Percentiles rank a stretch among this genome's conserved stretches.
These are phyloP conservation scores for Anoura caudifer DNA, from an alignment of 2,113 vertebrate genomes.

Conservation along the genomic window DNA sequence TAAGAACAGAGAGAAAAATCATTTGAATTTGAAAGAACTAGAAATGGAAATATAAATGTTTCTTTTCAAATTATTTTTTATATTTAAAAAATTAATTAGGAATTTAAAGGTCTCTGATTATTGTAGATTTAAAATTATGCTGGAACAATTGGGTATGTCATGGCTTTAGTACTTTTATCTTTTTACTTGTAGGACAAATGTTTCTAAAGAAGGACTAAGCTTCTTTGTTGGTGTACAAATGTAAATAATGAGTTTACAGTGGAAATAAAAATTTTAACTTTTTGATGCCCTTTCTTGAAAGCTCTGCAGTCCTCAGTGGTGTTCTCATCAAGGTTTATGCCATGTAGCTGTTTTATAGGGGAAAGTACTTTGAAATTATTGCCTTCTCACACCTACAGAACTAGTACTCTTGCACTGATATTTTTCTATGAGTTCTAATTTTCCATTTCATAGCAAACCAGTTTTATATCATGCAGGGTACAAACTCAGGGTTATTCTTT, in stretches of 20 bases:
- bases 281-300: background rate
- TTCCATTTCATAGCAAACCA: slow-evolving; percentile 25
- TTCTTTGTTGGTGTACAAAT: background rate
- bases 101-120: background rate
- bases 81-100: background rate
- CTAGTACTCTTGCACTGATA: background rate
- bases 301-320: background rate
- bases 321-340: background rate
- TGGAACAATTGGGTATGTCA: background rate
- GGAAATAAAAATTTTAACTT: background rate
- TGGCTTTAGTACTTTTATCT: background rate
- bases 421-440: slow-evolving; percentile 21
- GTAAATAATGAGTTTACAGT: background rate
- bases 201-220: background rate
- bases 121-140: slow-evolving; percentile 17
- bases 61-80: background rate
- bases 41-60: background rate
- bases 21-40: background rate
- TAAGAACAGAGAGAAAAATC: background rate
- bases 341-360: background rate
- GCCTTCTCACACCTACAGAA: background rate
- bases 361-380: slow-evolving; percentile 3
- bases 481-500: slow-evolving; percentile 30
- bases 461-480: slow-evolving; percentile 26
- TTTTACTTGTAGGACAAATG: background rate